A percentile compares a stretch with the other conserved stretches of the same genome.
Conservation (phyloP, 2,113 vertebrate species). For the Scartelaos histophorus region DNA sequence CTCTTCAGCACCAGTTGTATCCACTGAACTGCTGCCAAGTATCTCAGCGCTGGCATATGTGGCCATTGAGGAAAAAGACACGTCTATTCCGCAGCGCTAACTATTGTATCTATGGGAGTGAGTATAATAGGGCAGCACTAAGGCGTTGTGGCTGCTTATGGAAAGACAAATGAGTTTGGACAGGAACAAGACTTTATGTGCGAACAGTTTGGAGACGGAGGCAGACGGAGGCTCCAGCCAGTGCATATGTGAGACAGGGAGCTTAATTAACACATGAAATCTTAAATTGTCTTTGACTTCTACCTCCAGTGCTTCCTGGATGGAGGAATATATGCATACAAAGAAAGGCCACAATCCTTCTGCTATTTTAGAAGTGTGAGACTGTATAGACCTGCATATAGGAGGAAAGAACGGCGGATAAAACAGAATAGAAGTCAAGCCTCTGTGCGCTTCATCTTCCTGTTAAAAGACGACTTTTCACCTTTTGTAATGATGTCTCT, state of each 20-base stretch:
- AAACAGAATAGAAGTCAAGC: too few species aligned
- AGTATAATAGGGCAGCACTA: slow-evolving; percentile 46
- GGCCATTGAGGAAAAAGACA: not conserved
- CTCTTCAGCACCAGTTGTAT: not conserved
- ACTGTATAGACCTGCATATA: not conserved
- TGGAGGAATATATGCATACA: slow-evolving; percentile 1
- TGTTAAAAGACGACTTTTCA: too few species aligned
- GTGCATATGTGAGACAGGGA: slow-evolving; percentile 14
- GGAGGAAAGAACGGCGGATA: too few species aligned
- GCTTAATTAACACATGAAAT: slow-evolving; percentile 46
- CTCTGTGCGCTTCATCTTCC: too few species aligned
- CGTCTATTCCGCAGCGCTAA: not conserved
- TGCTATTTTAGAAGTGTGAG: not conserved
- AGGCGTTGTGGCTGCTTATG: slow-evolving; percentile 53
- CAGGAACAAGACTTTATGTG: slow-evolving; percentile 45
- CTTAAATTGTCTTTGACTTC: slow-evolving; percentile 16
- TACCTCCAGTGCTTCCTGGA: not conserved
- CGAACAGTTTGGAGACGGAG: slow-evolving; percentile 7
- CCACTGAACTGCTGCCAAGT: slow-evolving; percentile 59
- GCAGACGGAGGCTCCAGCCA: slow-evolving; percentile 14
- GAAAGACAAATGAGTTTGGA: slow-evolving; percentile 61
- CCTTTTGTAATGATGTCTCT: too few species aligned
- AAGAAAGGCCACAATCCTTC: not conserved
- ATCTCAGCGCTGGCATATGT: slow-evolving; percentile 43
- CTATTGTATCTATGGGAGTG: slow-evolving; percentile 47